Base-by-base conservation (phyloP, 2,888 invertebrate species). In the Athripsodes cinereus region DNA sequence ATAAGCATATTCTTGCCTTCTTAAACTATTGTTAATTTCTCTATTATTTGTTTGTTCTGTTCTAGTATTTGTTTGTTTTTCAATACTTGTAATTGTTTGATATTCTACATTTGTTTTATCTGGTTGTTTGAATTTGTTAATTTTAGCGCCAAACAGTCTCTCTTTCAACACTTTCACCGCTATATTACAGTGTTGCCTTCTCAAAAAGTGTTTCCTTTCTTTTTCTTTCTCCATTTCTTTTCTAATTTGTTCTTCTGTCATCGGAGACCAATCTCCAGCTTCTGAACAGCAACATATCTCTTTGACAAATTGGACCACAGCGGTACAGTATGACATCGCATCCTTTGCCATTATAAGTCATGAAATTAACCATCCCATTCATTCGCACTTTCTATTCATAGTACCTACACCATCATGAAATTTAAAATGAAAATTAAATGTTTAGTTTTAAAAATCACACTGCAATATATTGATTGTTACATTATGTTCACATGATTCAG, bases 201-300 rank as follows among this genome's bases (percentile, higher is more conserved):
- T 59, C n/a, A 55, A 31, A 18, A 48, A 22, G 18, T 48, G 56
- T 26, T 53, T 57, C 21, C 35, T 51, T n/a, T 61, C 52, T 22
- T 50, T 57, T 20, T 61, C 59, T 21, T 54, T 40, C 21, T 57
- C 54, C 34, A 59, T 19, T 26, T 63, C 70, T 71, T 2, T 68
- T 19, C 76, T 76, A 74, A 78, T 76, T 16, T 78, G 76, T 5
- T 62, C 60, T 48, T 62, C 59, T 18, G 57, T 57, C 58, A 62
- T 57, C 1, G 78, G 79, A 0, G 78, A 78, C 78, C 78, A 78
- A 52, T 76, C 74, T 44, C 74, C 79, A 72, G 78, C 75, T 63
- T 78, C 77, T 0, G 78, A 74, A 57, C 79, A 79, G 62, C 78
- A 78, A 65, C 78, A 79, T 64, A 78, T 72, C 67, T 78, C 78